A percentile compares a stretch with the other conserved stretches of the same genome.
phyloP scores from a whole-genome alignment of 2,888 invertebrate species.

The Dendrolimus houi region DNA sequence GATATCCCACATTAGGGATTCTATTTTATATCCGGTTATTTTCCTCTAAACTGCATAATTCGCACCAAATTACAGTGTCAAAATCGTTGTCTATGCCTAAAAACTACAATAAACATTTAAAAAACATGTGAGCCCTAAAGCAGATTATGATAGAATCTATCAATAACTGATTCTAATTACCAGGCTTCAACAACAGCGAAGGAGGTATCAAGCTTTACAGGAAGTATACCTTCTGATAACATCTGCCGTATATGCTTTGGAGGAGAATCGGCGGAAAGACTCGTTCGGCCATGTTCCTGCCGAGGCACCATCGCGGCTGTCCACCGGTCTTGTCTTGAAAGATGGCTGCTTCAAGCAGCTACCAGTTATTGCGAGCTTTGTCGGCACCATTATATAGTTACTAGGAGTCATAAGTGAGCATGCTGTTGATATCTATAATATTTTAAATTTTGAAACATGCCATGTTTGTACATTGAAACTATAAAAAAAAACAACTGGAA shows the following conservation, averaged over 20 bases:
- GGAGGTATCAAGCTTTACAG: conserved; percentile 38
- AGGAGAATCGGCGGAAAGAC: conserved; percentile 60
- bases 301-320: conserved; percentile 68
- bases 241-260: conserved; percentile 72
- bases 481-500: too few species aligned
- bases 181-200: conserved; percentile 38
- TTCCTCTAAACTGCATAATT: too few species aligned
- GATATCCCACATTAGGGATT: too few species aligned
- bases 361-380: conserved; percentile 69
- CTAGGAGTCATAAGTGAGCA: conserved; percentile 57
- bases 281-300: conserved; percentile 65
- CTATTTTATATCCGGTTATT: too few species aligned
- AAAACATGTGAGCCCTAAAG: too few species aligned
- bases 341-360: conserved; percentile 68
- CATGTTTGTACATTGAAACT: too few species aligned
- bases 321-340: conserved; percentile 65
- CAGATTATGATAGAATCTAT: too few species aligned
- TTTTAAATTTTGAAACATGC: too few species aligned
- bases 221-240: conserved; percentile 44
- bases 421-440: background rate
- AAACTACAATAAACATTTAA: too few species aligned
- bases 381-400: conserved; percentile 61
- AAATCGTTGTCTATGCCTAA: too few species aligned
- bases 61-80: too few species aligned
- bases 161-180: background rate